Base-by-base conservation (phyloP, 2,113 vertebrate species). In the Fulica atra region DNA sequence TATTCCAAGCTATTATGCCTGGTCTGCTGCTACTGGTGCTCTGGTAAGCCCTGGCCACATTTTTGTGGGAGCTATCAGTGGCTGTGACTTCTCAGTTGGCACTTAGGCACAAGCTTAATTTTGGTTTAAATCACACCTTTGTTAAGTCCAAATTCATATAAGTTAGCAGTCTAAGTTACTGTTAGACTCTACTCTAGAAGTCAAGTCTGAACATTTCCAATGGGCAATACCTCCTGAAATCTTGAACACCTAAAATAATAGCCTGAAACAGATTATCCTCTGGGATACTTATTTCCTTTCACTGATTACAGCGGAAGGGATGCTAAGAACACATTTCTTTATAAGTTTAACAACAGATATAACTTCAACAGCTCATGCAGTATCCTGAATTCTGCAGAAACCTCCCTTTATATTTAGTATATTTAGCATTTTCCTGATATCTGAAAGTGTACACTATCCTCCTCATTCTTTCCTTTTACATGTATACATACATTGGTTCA, bases 401-500 rank as follows among this genome's bases (percentile, higher is more conserved):
- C 1, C 3, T 79, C 8, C 31, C 16, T 38, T 57, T 38, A 3
- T 5, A 13, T 15, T 10, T 20, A 33, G 5, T 3, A 26, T 26
- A 56, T 51, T 64, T 69, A 46, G 8, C 5, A 33, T 81, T 85
- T 92, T 66, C 10, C 17, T 79, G 17, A 3, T 40, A 23, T 57
- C 11, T 78, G n/a, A 69, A 69, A 2, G 6, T 1, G 2, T 61
- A 19, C 2, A 4, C 3, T 59, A 2, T 16, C 4, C 2, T 80
- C n/a, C 28, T 33, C 5, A 21, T 56, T 36, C 14, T 69, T 78
- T 88, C 42, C 9, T 66, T 93, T 60, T 13, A 13, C 2, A 10
- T 16, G 3, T 4, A 38, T 54, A 13, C 6, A 16, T 13, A 6
- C 11, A 21, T 63, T 54, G 46, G 0, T n/a, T 57, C 51, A 6